A percentile compares a stretch with the other conserved stretches of the same genome.
Conservation (phyloP, 2,888 invertebrate genomes). For the Agonopterix alstromeriana region DNA sequence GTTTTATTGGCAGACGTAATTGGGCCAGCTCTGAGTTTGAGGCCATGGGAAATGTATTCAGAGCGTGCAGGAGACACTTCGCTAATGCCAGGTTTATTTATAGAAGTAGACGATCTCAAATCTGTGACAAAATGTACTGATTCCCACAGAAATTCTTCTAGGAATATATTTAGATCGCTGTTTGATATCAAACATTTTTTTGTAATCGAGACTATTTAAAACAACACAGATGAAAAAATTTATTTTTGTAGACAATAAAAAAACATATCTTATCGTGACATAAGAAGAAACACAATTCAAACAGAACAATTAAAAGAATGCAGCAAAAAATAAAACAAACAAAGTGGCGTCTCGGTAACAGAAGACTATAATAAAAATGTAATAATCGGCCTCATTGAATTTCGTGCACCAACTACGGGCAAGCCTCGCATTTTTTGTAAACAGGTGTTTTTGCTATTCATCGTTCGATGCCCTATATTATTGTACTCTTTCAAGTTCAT, state of each 20-base stretch:
- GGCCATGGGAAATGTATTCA: conserved; percentile 46
- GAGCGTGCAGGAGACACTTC: neutral
- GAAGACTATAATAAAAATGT: conserved; percentile 37
- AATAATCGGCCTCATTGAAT: conserved; percentile 45
- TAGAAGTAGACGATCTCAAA: too few relatives aligned
- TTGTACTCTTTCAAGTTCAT: conserved; percentile 67
- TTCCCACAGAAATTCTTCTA: too few relatives aligned
- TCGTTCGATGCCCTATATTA: conserved; percentile 72
- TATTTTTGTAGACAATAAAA: too few relatives aligned
- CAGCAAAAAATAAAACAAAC: conserved; percentile 29
- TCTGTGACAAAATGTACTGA: too few relatives aligned
- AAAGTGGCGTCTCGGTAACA: conserved; percentile 19
- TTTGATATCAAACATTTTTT: too few relatives aligned
- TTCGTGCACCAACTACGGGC: conserved; percentile 55
- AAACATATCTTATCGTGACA: too few relatives aligned
- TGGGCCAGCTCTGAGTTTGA: conserved; percentile 66
- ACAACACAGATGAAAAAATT: too few relatives aligned
- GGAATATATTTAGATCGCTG: too few relatives aligned
- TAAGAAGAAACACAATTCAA: neutral
- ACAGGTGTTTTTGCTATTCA: conserved; percentile 55
- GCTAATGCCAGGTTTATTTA: too few relatives aligned
- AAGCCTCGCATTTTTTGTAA: conserved; percentile 47
- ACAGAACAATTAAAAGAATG: conserved; percentile 2
- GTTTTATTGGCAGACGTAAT: conserved; percentile 69
- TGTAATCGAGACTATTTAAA: too few relatives aligned